Base-by-base conservation (phyloP, 1,140 invertebrate genomes). In the Eueides isabella region DNA sequence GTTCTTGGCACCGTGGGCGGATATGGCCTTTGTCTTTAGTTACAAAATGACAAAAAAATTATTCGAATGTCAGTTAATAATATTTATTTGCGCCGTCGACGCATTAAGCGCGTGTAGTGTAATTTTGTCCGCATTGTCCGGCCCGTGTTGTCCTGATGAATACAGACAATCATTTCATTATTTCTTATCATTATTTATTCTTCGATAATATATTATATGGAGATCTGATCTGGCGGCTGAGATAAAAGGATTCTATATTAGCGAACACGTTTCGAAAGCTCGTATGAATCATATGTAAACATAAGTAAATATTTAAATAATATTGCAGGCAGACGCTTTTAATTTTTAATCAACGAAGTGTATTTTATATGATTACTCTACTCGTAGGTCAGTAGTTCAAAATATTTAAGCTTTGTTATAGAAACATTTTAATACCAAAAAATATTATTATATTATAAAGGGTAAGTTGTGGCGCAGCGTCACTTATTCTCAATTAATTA, bases 1-100 rank as follows among this genome's bases (percentile, higher is more conserved):
- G 83, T 80, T 82, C 82, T 85, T 79, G 74, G 76, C 77, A 78
- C 80, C 80, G 88, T 92, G 89, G 91, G 91, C 85, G 90, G 85
- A 85, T 86, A 84, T 86, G 66, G 80, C 82, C 87, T 91, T 92
- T 92, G 88, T 90, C 86, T 91, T 89, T 86, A 82, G 74, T 77
- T 75, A 82, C 75, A 85, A 89, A 86, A 86, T 67, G 76, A 78
- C 77, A 85, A 83, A 84, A 86, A 87, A 85, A 79, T 77, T 77
- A 80, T 76, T 79, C 82, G 82, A 86, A 89, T 85, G 88, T 91
- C 88, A 88, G 85, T 83, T 85, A 65, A 82, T 81, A 85, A 85
- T 88, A 88, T 90, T 87, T 92, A 88, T 86, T 86, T 82, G 80
- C 80, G 79, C 69, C 68, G 69, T 67, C 69, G 44, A 33, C 19